Evolutionary conservation across 2,797 vertebrate species (phyloP).

Genomic region (Fringilla coelebs): DNA sequence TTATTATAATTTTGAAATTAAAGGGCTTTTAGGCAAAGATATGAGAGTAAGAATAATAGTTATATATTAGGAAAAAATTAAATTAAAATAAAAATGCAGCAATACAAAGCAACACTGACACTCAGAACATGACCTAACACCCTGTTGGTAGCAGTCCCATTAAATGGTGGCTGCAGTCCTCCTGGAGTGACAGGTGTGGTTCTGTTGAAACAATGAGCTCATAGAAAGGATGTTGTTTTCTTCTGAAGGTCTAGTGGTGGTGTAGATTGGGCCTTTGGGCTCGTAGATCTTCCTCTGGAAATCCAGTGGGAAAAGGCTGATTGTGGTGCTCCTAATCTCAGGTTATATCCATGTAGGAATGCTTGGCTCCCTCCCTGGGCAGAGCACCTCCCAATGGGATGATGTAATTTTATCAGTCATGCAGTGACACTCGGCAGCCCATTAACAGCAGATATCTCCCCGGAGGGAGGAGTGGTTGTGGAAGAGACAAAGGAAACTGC

Average conservation of each 20-base stretch:
- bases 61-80: neutral
- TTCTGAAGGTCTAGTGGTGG: neutral
- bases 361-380: neutral
- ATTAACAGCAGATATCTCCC: neutral
- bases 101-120: neutral
- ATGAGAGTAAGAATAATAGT: neutral
- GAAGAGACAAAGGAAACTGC: neutral
- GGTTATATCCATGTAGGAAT: neutral
- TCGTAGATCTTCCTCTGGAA: neutral
- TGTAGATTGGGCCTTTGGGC: neutral
- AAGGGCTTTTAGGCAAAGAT: neutral
- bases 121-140: neutral
- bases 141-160: too few relatives aligned
- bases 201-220: neutral
- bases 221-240: neutral
- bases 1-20: neutral
- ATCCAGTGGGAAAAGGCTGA: neutral
- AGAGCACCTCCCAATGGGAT: neutral
- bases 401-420: neutral
- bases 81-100: neutral
- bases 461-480: too few relatives aligned
- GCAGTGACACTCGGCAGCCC: neutral
- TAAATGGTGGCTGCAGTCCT: neutral
- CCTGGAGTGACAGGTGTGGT: neutral
- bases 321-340: neutral